Conservation (phyloP, 2,797 vertebrate genomes). For the Manis pentadactyla region DNA sequence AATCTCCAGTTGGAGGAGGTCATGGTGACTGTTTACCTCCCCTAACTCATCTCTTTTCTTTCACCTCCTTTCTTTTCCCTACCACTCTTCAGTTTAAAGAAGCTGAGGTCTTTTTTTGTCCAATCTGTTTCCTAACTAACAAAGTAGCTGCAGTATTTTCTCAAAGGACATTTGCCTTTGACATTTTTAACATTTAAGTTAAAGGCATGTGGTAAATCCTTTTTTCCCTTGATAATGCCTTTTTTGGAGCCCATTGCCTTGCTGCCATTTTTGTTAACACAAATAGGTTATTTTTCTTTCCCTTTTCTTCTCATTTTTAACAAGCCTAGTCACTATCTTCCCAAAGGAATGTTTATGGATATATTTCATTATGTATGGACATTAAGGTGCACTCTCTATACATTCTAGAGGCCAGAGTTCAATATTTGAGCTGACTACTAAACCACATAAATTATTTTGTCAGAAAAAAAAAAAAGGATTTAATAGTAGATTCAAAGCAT, state of each 20-base stretch:
- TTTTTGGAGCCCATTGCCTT: background rate
- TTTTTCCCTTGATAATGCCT: background rate
- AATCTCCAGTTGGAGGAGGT: accelerated
- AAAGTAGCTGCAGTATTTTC: background rate
- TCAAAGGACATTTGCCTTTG: background rate
- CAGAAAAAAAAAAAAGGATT: background rate
- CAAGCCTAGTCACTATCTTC: background rate
- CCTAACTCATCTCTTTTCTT: background rate
- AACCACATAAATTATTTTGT: background rate
- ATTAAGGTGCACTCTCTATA: background rate
- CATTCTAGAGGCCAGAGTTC: background rate
- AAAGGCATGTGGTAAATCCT: background rate
- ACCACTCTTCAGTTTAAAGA: background rate
- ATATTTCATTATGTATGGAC: background rate
- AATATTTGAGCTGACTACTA: background rate
- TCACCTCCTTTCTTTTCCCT: background rate
- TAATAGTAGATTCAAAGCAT: background rate
- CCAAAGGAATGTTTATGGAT: background rate
- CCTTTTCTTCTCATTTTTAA: background rate
- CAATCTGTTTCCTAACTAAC: background rate
- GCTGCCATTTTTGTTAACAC: background rate
- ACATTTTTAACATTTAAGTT: background rate
- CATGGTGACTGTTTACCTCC: accelerated
- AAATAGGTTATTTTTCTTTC: background rate
- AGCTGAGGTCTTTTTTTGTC: accelerated